Base-by-base conservation (phyloP, 2,888 invertebrate genomes). In the Drosophila parthenogenetica region DNA sequence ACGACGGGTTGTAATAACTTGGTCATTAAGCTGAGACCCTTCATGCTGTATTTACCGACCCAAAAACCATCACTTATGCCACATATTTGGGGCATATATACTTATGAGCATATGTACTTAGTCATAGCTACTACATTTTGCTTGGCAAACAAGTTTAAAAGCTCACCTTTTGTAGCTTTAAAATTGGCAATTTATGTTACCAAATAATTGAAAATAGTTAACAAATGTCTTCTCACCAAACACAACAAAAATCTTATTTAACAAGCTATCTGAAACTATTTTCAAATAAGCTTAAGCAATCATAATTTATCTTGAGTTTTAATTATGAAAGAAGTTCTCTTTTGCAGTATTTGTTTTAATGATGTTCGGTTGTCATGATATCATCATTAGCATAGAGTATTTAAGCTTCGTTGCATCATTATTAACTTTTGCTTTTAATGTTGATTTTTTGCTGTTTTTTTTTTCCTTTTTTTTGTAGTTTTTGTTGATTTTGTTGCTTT, bases 401-500 rank as follows among this genome's bases (percentile, higher is more conserved):
- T 53, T 53, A 19, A n/a, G 8, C 35, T 51, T 58, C 70, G 49
- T 46, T 60, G 39, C 25, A 39, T 13, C 16, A 39, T 40, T 42
- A 32, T 25, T 22, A 35, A 45, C 16, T 57, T 37, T 63, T 66
- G 17, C 43, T 49, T 65, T 71, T 81, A 45, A 29, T 32, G 57
- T 19, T 55, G 29, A n/a, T 35, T 32, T 32, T 16, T 50, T 29
- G 14, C 10, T 17, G 19, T 39, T 48, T 2, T 35, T 17, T 45
- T 48, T 29, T 29, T 25, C 7, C 7, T 25, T 42, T 46, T 2
- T 35, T 17, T 50, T 42, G 19, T 39, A 16, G 22, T 51, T 32
- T 32, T 17, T 49, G 5, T 48, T 17, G 32, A 49, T 66, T 57
- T 77, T 69, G 43, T 65, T 67, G 83, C 77, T 83, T 83, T 88